Evolutionary conservation across 2,797 vertebrate species (phyloP).

Genomic region (Otolemur crassicaudatus): DNA sequence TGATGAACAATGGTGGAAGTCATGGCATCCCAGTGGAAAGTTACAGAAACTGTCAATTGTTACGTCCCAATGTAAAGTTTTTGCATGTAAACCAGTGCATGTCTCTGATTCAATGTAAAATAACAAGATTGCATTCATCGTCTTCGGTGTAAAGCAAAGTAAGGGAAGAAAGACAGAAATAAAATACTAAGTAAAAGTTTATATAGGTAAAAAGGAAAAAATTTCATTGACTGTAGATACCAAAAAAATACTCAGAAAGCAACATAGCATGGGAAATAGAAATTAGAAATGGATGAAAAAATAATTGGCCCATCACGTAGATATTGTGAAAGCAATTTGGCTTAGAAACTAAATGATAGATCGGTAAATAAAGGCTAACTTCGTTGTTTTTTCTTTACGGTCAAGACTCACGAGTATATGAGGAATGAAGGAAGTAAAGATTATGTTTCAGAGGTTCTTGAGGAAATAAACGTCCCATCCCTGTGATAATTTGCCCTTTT

Average conservation of each 20-base stretch:
- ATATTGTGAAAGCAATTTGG: neutral
- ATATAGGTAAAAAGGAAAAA: neutral
- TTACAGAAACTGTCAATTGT: neutral
- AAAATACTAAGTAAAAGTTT: neutral
- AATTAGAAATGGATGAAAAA: neutral
- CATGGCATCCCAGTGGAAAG: neutral
- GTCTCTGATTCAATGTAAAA: neutral
- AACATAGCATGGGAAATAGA: neutral
- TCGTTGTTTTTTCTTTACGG: neutral
- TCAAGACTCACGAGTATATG: neutral
- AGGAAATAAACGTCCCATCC: neutral
- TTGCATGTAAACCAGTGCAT: neutral
- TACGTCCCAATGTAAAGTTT: neutral
- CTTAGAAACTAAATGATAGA: neutral
- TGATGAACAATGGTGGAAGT: neutral
- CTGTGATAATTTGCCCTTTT: neutral
- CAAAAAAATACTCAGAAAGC: neutral
- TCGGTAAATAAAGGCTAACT: constrained; percentile 23
- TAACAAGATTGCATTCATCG: neutral
- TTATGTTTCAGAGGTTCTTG: constrained; percentile 4
- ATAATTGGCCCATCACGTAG: neutral
- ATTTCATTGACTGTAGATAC: neutral
- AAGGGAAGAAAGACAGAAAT: neutral
- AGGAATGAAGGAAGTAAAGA: neutral
- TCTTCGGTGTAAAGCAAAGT: neutral